phyloP scores from a whole-genome alignment of 2,797 vertebrate genomes.

The Jordanella pulchra region DNA sequence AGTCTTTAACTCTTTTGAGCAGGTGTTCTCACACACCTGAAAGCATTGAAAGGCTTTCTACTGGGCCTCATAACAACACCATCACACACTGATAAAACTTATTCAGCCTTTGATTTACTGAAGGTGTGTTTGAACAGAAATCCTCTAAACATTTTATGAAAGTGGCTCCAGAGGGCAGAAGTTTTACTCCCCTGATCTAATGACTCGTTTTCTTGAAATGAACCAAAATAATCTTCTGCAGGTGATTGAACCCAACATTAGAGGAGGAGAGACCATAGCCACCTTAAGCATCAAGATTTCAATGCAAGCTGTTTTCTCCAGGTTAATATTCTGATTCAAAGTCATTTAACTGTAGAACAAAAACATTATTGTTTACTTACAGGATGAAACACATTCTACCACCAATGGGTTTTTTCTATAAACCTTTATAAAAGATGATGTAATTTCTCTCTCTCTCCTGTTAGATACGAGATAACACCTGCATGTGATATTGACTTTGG shows the following conservation, averaged over 20 bases:
- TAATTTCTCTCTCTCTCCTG: constrained; percentile 9
- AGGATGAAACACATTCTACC: neutral
- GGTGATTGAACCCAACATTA: constrained; percentile 85
- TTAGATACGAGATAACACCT: constrained; percentile 85
- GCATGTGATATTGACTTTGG: constrained; percentile 84
- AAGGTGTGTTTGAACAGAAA: neutral
- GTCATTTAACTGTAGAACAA: neutral
- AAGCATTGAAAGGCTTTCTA: neutral
- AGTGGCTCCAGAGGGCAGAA: neutral
- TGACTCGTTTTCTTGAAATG: neutral
- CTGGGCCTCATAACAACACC: neutral
- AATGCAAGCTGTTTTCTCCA: constrained; percentile 80
- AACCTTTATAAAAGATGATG: neutral
- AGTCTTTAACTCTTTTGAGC: neutral
- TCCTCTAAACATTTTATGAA: neutral
- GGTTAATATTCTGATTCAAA: constrained; percentile 33
- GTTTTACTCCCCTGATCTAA: neutral
- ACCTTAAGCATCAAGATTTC: constrained; percentile 82
- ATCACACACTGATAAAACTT: neutral
- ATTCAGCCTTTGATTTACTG: neutral
- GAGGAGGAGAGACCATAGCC: constrained; percentile 77
- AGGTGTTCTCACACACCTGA: neutral
- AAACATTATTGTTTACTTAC: neutral
- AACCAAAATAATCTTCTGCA: constrained; percentile 49
- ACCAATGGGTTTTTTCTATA: neutral